Evolutionary conservation across 1,140 invertebrate genomes (phyloP), one percentile per base, ranked within the genome.

Genomic region (Epicauta chinensis): DNA sequence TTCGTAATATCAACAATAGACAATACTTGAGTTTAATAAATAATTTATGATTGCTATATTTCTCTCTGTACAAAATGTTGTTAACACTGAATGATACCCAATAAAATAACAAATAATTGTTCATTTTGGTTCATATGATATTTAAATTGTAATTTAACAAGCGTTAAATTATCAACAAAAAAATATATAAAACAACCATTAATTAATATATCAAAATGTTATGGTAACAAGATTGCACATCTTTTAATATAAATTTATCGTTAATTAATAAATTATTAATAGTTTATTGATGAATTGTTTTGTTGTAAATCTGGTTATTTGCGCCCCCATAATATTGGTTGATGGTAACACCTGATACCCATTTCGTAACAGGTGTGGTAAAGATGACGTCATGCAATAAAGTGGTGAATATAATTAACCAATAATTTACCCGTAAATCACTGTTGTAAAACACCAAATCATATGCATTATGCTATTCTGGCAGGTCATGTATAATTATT

Each of bases 351-450:
- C 45, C 45, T 47, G 45, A 38, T 47, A 47, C 35, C 34, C 38
- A 34, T 47, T 47, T 47, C 38, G 30, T 47, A 47, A 47, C 45
- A 47, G 45, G 45, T 47, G 45, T 47, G 45, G 35, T 47, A 37
- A 34, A 38, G 35, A 16, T 47, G 45, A 47, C 45, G 45, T 47
- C 45, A 47, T 47, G 45, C 45, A 16, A 47, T 47, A 47, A 47
- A 47, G 45, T 47, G 45, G 45, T 47, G 45, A 47, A 47, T 47
- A 38, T 38, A 47, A 47, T 47, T 47, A 13, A 47, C 45, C 45
- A 47, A 47, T 47, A 36, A 47, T 47, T 47, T 47, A 17, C 45
- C 45, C 45, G 34, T 47, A 47, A 47, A 47, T 47, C 45, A 47
- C 45, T 37, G 45, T 23, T 37, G 38, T 47, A 47, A 47, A 47